A percentile compares a stretch with the other conserved stretches of the same genome.
These are phyloP conservation scores for Thyatira batis DNA, from an alignment of 2,888 invertebrate genomes.

Conservation along the genomic window DNA sequence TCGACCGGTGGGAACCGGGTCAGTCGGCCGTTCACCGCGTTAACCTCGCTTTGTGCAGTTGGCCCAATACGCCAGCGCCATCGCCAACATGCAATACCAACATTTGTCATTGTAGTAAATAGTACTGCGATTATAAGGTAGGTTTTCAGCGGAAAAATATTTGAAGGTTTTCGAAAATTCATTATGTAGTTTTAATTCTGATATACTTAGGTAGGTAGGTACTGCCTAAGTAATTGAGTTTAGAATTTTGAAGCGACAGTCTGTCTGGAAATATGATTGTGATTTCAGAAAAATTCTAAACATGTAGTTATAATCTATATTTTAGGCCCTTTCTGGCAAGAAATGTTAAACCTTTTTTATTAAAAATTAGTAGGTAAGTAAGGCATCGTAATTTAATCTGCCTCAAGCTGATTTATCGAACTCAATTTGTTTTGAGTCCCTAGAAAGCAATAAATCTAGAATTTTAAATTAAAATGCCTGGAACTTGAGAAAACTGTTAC, in stretches of 20 bases:
- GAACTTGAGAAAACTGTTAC: too few relatives aligned
- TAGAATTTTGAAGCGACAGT: too few relatives aligned
- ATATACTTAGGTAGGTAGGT: too few relatives aligned
- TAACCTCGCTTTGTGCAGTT: constrained; percentile 28
- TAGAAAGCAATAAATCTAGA: not conserved
- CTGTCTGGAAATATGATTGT: too few relatives aligned
- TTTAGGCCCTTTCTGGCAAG: not conserved
- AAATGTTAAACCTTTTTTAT: not conserved
- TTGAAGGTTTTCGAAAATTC: too few relatives aligned
- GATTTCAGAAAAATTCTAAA: too few relatives aligned
- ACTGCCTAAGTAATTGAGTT: too few relatives aligned
- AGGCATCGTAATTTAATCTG: not conserved
- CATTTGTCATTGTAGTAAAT: not conserved
- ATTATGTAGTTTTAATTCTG: too few relatives aligned
- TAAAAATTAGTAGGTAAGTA: not conserved
- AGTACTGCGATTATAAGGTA: not conserved
- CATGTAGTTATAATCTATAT: too few relatives aligned
- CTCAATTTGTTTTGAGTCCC: not conserved
- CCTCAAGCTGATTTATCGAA: not conserved
- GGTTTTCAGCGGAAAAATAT: not conserved
- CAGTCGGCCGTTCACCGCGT: constrained; percentile 45
- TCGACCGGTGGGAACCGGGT: constrained; percentile 46
- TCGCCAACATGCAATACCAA: constrained; percentile 15
- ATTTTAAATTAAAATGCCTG: not conserved
- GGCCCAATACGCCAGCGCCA: constrained; percentile 21